Evolutionary conservation across 2,113 vertebrate genomes (phyloP).

Genomic region (Tachuris rubrigastra): DNA sequence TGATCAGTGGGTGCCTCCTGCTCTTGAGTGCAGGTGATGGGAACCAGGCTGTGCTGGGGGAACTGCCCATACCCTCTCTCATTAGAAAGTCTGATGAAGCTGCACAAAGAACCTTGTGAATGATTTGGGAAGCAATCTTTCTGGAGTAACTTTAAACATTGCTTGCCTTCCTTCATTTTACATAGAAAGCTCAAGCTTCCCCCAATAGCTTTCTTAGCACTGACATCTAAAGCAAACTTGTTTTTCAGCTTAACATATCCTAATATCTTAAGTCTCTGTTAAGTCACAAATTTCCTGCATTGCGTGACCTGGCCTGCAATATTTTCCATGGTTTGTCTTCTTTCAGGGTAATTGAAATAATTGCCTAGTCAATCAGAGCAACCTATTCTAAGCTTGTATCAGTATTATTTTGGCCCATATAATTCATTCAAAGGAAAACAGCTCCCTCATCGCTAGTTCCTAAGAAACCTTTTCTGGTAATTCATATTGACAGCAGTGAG

Average conservation of each 20-base stretch:
- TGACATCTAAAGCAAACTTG: not conserved
- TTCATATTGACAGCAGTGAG: constrained; percentile 62
- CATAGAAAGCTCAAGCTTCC: not conserved
- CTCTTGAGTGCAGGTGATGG: not conserved
- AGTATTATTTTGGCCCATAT: not conserved
- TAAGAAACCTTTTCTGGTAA: constrained; percentile 44
- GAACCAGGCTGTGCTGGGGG: not conserved
- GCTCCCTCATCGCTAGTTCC: not conserved
- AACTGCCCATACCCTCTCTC: not conserved
- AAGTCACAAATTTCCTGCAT: not conserved
- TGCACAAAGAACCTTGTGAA: not conserved
- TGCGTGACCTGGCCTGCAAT: not conserved
- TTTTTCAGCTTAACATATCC: not conserved
- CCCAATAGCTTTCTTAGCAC: not conserved
- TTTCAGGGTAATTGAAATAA: constrained; percentile 8
- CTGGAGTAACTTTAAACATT: not conserved
- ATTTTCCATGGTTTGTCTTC: not conserved
- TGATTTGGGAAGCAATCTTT: not conserved
- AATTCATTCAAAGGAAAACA: constrained; percentile 28
- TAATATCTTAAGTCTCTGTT: not conserved
- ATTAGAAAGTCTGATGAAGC: not conserved
- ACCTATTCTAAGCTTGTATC: not conserved
- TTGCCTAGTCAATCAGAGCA: not conserved
- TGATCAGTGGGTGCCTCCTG: rapidly evolving
- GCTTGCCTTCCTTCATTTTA: not conserved